Conservation (phyloP, 2,888 invertebrate species). For the Nematopogon swammerdamellus region DNA sequence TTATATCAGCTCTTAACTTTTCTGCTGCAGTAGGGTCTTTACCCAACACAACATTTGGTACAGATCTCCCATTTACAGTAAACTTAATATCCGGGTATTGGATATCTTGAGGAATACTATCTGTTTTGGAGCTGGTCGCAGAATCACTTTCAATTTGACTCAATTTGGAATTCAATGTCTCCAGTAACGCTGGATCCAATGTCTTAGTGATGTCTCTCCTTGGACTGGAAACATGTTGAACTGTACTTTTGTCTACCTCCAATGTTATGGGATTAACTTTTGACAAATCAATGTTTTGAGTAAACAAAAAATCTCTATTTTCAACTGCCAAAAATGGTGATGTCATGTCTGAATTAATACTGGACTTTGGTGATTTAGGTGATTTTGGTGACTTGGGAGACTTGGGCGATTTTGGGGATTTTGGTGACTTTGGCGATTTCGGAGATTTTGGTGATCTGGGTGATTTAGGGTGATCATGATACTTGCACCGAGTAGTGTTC, state of each 20-base stretch:
- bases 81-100: slow-evolving; percentile 52
- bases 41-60: slow-evolving; percentile 35
- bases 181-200: slow-evolving; percentile 65
- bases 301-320: slow-evolving; percentile 64
- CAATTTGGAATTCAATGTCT: slow-evolving; percentile 67
- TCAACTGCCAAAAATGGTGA: slow-evolving; percentile 51
- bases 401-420: slow-evolving; percentile 62
- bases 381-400: slow-evolving; percentile 59
- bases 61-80: slow-evolving; percentile 43
- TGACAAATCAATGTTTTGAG: slow-evolving; percentile 71
- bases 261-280: slow-evolving; percentile 70
- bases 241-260: slow-evolving; percentile 64
- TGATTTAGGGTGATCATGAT: slow-evolving; percentile 50
- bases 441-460: slow-evolving; percentile 47
- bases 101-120: slow-evolving; percentile 60
- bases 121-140: slow-evolving; percentile 70
- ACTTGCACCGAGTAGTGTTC: slow-evolving; percentile 46
- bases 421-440: slow-evolving; percentile 61
- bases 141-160: slow-evolving; percentile 77
- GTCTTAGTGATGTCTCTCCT: slow-evolving; percentile 67
- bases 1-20: slow-evolving; percentile 50
- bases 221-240: slow-evolving; percentile 65
- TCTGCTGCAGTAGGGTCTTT: slow-evolving; percentile 46
- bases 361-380: slow-evolving; percentile 51
- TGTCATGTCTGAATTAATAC: slow-evolving; percentile 31